phyloP scores from a whole-genome alignment of 2,797 vertebrate species.

The Toxotes lorentzi region DNA sequence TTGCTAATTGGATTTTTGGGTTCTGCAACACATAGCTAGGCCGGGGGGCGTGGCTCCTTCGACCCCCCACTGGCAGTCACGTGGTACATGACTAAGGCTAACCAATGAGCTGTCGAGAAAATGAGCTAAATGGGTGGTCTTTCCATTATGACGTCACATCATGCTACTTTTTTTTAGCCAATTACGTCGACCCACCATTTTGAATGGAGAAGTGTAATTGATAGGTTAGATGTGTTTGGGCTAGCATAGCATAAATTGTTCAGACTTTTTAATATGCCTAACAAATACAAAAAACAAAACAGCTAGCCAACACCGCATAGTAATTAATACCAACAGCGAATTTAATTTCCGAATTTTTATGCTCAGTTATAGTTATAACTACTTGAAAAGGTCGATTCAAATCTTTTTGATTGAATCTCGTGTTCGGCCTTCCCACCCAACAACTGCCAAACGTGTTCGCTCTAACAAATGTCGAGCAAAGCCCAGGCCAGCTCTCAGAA shows the following conservation, averaged over 20 bases:
- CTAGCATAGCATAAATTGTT: conserved; percentile 44
- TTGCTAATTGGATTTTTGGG: conserved; percentile 27
- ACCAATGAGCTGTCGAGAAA: conserved; percentile 73
- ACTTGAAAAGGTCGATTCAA: background rate
- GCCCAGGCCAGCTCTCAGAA: background rate
- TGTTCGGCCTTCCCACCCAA: background rate
- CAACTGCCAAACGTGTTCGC: background rate
- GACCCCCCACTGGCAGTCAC: conserved; percentile 63
- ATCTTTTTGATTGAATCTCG: background rate
- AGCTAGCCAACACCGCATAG: conserved; percentile 2
- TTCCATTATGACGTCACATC: conserved; percentile 72
- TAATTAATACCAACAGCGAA: background rate
- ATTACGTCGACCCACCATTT: conserved; percentile 64
- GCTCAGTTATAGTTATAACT: background rate
- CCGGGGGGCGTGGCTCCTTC: conserved; percentile 39
- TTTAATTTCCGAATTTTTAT: background rate
- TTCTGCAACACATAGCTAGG: conserved; percentile 64
- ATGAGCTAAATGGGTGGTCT: conserved; percentile 85
- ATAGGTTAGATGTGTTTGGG: conserved; percentile 15
- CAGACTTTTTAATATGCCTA: conserved; percentile 3
- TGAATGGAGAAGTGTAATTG: conserved; percentile 31
- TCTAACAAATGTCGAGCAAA: background rate
- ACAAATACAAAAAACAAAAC: background rate
- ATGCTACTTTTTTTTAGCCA: conserved; percentile 83
- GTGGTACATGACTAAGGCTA: conserved; percentile 60